Evolutionary conservation across 2,797 vertebrate species (phyloP), one percentile per base, ranked within the genome.

Genomic region (Macropus fuliginosus): DNA sequence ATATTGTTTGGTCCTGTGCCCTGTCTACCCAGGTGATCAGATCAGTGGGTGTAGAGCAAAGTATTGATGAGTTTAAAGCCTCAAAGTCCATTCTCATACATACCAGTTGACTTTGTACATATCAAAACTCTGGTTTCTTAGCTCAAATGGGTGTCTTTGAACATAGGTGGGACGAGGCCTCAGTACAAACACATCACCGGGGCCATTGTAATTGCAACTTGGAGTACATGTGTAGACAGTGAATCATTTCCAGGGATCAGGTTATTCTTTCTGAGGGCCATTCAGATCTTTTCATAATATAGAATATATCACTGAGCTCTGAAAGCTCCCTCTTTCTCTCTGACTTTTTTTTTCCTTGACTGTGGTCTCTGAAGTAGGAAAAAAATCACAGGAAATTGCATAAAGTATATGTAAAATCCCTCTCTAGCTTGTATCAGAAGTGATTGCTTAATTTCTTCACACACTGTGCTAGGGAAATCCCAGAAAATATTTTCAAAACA

Each of bases 401-500:
- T 74, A 55, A 11, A 55, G 91, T 97, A 94, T 96, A 94, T 94
- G 55, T 92, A 94, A 94, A 66, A 2, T 97, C 57, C 56, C 93
- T 28, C 95, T 91, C 93, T 94, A 93, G n/a, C 96, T 95, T 96
- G n/a, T 92, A 96, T 96, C 56, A 92, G 74, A 95, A 97, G 91
- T 56, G 94, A 97, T 89, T 95, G n/a, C n/a, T 97, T 95, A 31
- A 93, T 95, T 95, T 94, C 95, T 92, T 95, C 93, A 28, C 95
- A 31, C 92, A 92, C 97, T 98, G 97, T 97, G 94, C 4, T 97
- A 4, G 89, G 92, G 55, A 93, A 96, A 93, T 95, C 92, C 95
- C 94, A 94, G 92, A 95, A 97, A 94, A 6, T 90, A 92, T 96
- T 97, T 97, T 96, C 62, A 98, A 40, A 97, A 97, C 91, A 94